Evolutionary conservation across 2,888 invertebrate genomes (phyloP), one percentile per base, ranked within the genome.

Genomic region (Ischnus inquisitorius): DNA sequence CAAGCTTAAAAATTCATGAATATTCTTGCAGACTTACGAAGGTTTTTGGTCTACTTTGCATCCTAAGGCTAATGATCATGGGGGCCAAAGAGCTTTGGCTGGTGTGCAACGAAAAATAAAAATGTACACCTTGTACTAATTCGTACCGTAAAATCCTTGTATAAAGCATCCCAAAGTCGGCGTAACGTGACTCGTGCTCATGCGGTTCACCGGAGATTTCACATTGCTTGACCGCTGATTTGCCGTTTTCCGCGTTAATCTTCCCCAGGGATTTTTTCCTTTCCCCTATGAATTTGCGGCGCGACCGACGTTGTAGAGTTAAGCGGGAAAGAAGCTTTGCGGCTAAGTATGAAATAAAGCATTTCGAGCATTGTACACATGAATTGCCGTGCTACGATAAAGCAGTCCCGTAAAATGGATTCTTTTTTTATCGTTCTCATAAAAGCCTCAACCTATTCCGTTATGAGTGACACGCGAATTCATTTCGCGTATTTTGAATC

Each of bases 1-100:
- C 54, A 43, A 79, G 74, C 62, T 82, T 62, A 39, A 83, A 79
- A 25, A 48, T 65, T 65, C 65, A 79, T 79, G 83, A 83, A 79
- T 75, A 83, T 79, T 83, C 48, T 8, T 6, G 39, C 22, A 54
- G 41, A 54, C 43, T 69, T 79, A 64, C 74, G 64, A 65, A 62
- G 64, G 69, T 71, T 75, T 83, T 77, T 8, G 51, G 54, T 69
- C 25, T 25, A 39, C 46, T 75, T 81, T 78, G 69, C 69, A 75
- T 81, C 34, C 25, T 6, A 80, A 46, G 65, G 51, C 68, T 60
- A 71, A 81, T 71, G 57, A 69, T 76, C 60, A 19, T 6, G 14
- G 64, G 41, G 22, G 41, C 60, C 57, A 57, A 28, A 34, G 54
- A 69, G 64, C 41, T 28, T 71, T 76, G 54, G 22, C 51, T 25